These are phyloP conservation scores for Caenorhabditis becei DNA, from an alignment of 2,888 invertebrate species.

Conservation along the genomic window DNA sequence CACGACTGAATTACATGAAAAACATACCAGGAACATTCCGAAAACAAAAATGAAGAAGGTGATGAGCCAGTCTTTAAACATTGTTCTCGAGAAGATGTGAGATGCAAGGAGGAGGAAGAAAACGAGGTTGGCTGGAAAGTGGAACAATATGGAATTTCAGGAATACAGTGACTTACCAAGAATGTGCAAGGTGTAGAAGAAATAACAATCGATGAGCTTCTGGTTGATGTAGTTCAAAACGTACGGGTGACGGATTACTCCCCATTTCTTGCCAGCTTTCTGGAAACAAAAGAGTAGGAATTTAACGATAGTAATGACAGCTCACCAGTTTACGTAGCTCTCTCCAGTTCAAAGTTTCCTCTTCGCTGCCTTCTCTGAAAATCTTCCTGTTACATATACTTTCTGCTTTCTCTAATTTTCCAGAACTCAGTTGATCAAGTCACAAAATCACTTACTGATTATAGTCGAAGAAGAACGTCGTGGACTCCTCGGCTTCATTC, in stretches of 20 bases:
- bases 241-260: constrained; percentile 78
- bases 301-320: background rate
- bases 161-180: constrained; percentile 48
- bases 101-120: constrained; percentile 80
- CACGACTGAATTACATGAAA: background rate
- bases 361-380: constrained; percentile 38
- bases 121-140: constrained; percentile 71
- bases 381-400: background rate
- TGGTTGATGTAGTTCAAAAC: constrained; percentile 78
- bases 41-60: constrained; percentile 73
- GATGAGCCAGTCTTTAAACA: constrained; percentile 71
- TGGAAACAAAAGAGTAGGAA: constrained; percentile 8
- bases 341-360: constrained; percentile 53
- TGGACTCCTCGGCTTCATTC: constrained; percentile 51
- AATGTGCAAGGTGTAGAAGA: constrained; percentile 73
- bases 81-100: constrained; percentile 73
- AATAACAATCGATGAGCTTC: constrained; percentile 70
- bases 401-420: background rate
- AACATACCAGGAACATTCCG: constrained; percentile 74
- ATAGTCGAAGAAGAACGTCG: constrained; percentile 57
- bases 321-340: constrained; percentile 57
- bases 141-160: background rate
- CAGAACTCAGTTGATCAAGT: background rate
- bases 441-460: constrained; percentile 22
- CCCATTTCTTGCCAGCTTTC: constrained; percentile 70